Percentiles rank a stretch among this genome's conserved stretches.
These are phyloP conservation scores for Basileuterus tristriatus DNA, from an alignment of 2,797 vertebrate species.

Conservation along the genomic window DNA sequence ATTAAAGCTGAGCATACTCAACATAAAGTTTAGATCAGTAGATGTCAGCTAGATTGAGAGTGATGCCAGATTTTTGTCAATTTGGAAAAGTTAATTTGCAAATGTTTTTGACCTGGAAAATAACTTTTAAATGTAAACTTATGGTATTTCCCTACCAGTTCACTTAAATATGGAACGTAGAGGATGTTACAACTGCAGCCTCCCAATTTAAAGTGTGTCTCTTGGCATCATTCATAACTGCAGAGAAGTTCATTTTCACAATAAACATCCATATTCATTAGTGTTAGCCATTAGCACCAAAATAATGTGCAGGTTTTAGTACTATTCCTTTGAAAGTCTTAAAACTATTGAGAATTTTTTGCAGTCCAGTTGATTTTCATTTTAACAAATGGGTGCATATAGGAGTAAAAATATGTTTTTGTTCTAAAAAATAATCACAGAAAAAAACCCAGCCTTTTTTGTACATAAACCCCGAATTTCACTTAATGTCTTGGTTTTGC, in stretches of 20 bases:
- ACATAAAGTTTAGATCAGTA: not conserved
- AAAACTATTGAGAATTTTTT: not conserved
- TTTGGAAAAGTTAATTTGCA: not conserved
- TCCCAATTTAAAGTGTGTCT: not conserved
- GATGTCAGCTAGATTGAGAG: not conserved
- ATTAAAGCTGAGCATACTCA: not conserved
- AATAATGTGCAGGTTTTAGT: not conserved
- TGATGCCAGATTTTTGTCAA: not conserved
- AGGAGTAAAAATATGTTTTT: not conserved
- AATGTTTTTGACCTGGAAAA: not conserved
- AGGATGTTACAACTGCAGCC: not conserved
- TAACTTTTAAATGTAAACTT: not conserved
- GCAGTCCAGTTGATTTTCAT: not conserved
- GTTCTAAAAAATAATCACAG: not conserved
- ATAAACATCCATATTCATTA: not conserved
- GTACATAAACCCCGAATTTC: not conserved
- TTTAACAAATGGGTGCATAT: not conserved
- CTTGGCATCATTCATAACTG: not conserved
- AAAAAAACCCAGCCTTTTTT: not conserved
- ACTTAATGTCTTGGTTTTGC: not conserved
- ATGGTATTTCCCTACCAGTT: not conserved
- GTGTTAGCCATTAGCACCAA: not conserved
- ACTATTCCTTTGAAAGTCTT: not conserved
- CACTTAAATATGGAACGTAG: not conserved
- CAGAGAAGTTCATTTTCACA: not conserved